These are phyloP conservation scores for Podargus strigoides DNA, from an alignment of 2,797 vertebrate species.

Conservation along the genomic window DNA sequence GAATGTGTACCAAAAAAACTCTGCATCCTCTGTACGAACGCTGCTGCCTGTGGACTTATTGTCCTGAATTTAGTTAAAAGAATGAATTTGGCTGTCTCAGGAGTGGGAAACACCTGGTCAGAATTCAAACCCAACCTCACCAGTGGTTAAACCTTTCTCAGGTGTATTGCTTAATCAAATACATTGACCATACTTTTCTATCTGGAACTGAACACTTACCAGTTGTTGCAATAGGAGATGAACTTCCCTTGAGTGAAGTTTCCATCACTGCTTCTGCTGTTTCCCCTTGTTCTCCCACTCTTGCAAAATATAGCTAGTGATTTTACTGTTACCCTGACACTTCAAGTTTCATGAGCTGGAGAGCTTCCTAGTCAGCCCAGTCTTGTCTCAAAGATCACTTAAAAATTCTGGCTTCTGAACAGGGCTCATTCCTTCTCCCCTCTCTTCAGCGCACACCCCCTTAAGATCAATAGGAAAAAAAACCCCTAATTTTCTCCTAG, in stretches of 20 bases:
- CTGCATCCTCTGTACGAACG: not conserved
- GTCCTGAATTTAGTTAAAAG: not conserved
- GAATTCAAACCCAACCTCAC: not conserved
- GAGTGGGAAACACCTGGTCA: not conserved
- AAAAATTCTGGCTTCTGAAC: not conserved
- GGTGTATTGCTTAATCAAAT: not conserved
- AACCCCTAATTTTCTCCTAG: not conserved
- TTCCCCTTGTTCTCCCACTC: not conserved
- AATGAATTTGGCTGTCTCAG: not conserved
- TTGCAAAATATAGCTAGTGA: not conserved
- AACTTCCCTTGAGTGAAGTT: not conserved
- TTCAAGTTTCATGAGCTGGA: not conserved
- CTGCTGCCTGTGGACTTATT: not conserved
- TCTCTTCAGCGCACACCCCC: not conserved
- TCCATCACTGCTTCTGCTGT: not conserved
- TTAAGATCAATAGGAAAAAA: not conserved
- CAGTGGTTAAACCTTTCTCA: not conserved
- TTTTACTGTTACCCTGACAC: not conserved
- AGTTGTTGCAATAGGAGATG: not conserved
- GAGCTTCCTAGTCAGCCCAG: not conserved
- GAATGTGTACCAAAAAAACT: not conserved
- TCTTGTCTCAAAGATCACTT: conserved; percentile 4
- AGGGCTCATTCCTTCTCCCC: not conserved
- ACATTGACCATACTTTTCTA: not conserved
- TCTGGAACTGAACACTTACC: not conserved